Evolutionary conservation across 2,888 invertebrate genomes (phyloP), one percentile per base, ranked within the genome.

Genomic region (Meandrusa payeni): DNA sequence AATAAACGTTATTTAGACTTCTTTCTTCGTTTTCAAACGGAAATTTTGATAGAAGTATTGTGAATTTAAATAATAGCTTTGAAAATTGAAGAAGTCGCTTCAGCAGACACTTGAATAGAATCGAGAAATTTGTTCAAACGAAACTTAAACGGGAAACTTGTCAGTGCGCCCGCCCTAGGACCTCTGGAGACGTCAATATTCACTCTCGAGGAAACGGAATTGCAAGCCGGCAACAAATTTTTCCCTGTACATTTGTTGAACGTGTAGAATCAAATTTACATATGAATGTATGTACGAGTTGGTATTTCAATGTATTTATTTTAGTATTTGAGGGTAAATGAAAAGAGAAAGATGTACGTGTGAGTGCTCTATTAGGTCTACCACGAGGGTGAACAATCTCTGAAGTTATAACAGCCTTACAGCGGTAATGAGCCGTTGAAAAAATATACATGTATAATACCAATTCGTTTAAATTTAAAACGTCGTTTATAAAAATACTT

Each of bases 131-230:
- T 2, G 10, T 40, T 32, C 3, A 9, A 26, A 26, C 11, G 11
- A 24, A 38, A 39, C n/a, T 39, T 39, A 26, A 33, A 32, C 17
- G 5, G 7, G 24, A 10, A 33, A 41, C 32, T 12, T 24, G 41
- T 9, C 26, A 19, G 11, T 2, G 12, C n/a, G 19, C 26, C 10
- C 10, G 5, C 7, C 26, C 31, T 11, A 10, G 19, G 11, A 12
- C 7, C 20, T n/a, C 26, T 5, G 5, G 26, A 26, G 20, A 20
- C 13, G 41, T 33, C 26, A 26, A 33, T 32, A 40, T 33, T 32
- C 19, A 4, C 6, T 9, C 24, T 11, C 7, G 9, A 10, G 11
- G 19, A 24, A 24, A 17, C 31, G 5, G 4, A 27, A 41, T 41
- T 27, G 7, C 7, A 12, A 11, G 13, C 32, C 26, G 11, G 31